phyloP scores from a whole-genome alignment of 1,140 invertebrate species.

The Penaeus indicus region DNA sequence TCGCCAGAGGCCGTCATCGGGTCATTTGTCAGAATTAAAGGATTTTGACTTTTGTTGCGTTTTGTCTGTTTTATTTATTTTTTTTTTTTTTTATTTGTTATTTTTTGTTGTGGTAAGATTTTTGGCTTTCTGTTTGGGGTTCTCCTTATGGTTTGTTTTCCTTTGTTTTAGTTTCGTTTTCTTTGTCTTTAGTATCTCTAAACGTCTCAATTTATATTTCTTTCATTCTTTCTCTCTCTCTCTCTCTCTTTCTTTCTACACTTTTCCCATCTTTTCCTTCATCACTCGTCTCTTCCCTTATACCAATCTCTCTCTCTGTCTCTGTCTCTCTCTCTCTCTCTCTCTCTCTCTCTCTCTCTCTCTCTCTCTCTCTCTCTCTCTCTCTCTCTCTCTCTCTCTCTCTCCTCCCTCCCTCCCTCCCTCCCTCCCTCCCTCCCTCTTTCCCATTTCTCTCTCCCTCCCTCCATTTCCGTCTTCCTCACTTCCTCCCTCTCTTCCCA shows the following conservation, averaged over 20 bases:
- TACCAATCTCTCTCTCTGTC: neutral
- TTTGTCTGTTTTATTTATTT: no score
- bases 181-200: no score
- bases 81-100: no score
- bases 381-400: no score
- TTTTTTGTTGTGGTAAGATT: no score
- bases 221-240: no score
- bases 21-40: no score
- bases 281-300: neutral
- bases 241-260: no score
- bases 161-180: neutral
- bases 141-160: slow-evolving; percentile 1
- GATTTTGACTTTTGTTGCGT: no score
- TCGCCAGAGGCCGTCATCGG: no score
- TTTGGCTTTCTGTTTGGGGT: no score
- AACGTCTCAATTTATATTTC: no score
- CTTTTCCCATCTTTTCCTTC: neutral
- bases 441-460: neutral
- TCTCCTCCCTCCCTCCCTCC: neutral
- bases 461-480: neutral
- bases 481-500: neutral
- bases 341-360: neutral
- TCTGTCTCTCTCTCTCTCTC: neutral
- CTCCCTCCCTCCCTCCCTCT: neutral
- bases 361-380: neutral